Evolutionary conservation across 2,888 invertebrate species (phyloP).

Genomic region (Mayetiola destructor): DNA sequence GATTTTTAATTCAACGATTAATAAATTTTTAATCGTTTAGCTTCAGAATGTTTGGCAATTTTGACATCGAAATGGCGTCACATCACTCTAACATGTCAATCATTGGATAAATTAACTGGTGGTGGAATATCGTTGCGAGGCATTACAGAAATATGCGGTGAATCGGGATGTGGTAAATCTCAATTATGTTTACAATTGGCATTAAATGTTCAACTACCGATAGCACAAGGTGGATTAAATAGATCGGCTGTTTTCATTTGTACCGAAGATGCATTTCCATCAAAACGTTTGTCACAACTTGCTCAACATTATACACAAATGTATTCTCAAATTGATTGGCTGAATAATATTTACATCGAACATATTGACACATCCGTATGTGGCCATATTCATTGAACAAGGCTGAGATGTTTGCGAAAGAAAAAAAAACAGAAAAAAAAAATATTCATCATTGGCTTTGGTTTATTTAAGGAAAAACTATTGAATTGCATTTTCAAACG

Average conservation of each 20-base stretch:
- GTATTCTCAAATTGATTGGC: conserved; percentile 29
- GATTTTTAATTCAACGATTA: not conserved
- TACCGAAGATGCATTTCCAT: conserved; percentile 60
- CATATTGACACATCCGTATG: conserved; percentile 45
- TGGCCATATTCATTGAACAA: not conserved
- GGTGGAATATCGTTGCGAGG: conserved; percentile 53
- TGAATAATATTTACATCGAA: conserved; percentile 51
- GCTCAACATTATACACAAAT: conserved; percentile 28
- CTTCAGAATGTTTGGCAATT: not conserved
- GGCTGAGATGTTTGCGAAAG: no score
- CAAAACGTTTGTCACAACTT: conserved; percentile 46
- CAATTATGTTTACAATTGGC: conserved; percentile 58
- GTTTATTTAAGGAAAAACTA: conserved; percentile 39
- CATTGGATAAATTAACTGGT: conserved; percentile 42
- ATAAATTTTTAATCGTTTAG: not conserved
- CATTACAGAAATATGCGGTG: conserved; percentile 59
- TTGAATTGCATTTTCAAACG: conserved; percentile 39
- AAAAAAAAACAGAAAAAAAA: not conserved
- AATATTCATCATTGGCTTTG: not conserved
- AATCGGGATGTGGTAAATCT: conserved; percentile 59
- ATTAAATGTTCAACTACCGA: conserved; percentile 46
- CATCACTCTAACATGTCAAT: conserved; percentile 39
- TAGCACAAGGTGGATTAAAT: conserved; percentile 38
- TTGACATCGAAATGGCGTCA: conserved; percentile 25
- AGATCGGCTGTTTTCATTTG: conserved; percentile 52